A percentile compares a stretch with the other conserved stretches of the same genome.
Conservation (phyloP, 2,888 invertebrate genomes). For the Elegia similella region DNA sequence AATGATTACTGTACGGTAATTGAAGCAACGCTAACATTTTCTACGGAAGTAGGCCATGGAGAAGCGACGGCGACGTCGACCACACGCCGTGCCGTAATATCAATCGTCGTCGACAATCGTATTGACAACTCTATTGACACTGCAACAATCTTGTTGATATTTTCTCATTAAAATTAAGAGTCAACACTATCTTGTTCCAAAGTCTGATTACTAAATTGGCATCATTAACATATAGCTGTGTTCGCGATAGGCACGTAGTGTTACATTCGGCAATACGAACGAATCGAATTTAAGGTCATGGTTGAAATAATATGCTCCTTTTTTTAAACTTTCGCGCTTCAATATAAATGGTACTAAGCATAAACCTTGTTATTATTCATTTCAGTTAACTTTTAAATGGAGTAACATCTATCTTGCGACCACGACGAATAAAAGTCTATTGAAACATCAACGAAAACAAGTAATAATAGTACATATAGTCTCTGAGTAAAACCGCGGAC, state of each 20-base stretch:
- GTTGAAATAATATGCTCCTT: too few relatives aligned
- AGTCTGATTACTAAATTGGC: not conserved
- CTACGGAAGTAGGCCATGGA: constrained; percentile 5
- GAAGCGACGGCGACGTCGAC: not conserved
- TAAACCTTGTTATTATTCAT: too few relatives aligned
- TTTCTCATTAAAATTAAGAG: not conserved
- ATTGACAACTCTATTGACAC: not conserved
- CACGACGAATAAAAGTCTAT: too few relatives aligned
- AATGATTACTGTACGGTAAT: not conserved
- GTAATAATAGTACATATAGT: too few relatives aligned
- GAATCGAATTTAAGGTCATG: not conserved
- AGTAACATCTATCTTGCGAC: too few relatives aligned
- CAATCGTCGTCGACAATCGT: not conserved
- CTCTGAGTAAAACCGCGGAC: too few relatives aligned
- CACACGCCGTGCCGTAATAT: not conserved
- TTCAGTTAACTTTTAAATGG: too few relatives aligned
- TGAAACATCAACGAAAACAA: too few relatives aligned
- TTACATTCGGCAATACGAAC: not conserved
- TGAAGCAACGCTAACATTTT: constrained; percentile 5
- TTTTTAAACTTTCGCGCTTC: too few relatives aligned
- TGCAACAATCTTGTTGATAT: not conserved
- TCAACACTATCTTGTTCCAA: not conserved
- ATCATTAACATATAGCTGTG: not conserved
- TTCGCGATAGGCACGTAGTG: not conserved
- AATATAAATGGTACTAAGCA: too few relatives aligned